Base-by-base conservation (phyloP, 2,888 invertebrate species). In the Melangyna quadrimaculata region DNA sequence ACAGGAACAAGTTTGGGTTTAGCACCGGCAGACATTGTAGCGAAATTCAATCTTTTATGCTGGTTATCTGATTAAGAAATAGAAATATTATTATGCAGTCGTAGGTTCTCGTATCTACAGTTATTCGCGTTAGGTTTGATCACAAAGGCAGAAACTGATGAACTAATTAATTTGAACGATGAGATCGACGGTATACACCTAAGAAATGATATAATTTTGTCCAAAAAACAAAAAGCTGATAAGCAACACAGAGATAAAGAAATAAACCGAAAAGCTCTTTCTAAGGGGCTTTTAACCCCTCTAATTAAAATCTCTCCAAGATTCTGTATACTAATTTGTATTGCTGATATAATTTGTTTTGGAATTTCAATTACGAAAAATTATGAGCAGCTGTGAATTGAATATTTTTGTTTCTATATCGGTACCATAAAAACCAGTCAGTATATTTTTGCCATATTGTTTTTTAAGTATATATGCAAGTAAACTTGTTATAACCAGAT, bases 1-100 rank as follows among this genome's bases (percentile, higher is more conserved):
- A 92, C 89, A 14, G 90, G 83, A 43, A 92, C 90, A 43, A 92
- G 82, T 78, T 90, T 89, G 14, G 88, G 87, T 37, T 88, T 87
- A 14, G 8, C 19, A 32, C 8, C 1, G 2, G 77, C 14, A 7
- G 80, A 27, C 78, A 29, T 87, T 17, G 73, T 65, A 43, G 70
- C 35, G 8, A 74, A 75, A 45, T 79, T 67, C 3, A 37, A 59
- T 37, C 32, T 55, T 29, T 12, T 29, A 8, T 35, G 22, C 2
- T 32, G 40, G 35, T 35, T 61, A 77, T 72, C 81, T 82, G 43
- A 9, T 17, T 14, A 43, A 35, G 8, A 53, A 37, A 69, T n/a
- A n/a, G n/a, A n/a, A n/a, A n/a, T n/a, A n/a, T n/a, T n/a, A n/a
- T n/a, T n/a, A n/a, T n/a, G n/a, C n/a, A n/a, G n/a, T n/a, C n/a